Evolutionary conservation across 2,888 invertebrate species (phyloP).

Genomic region (Antitype chi): DNA sequence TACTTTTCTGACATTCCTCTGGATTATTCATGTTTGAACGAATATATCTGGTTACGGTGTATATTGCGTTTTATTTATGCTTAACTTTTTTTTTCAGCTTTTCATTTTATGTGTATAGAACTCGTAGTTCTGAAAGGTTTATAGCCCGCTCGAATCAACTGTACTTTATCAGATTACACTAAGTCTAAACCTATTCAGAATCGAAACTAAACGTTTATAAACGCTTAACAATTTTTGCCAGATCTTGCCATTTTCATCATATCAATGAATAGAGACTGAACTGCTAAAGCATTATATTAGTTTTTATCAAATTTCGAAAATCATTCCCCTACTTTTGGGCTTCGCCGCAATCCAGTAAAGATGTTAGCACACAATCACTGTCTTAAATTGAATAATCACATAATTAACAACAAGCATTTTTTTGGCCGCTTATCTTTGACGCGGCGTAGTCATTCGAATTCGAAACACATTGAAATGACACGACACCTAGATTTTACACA

Average conservation of each 20-base stretch:
- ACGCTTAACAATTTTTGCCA: not conserved
- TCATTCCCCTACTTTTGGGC: not conserved
- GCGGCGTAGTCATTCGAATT: not conserved
- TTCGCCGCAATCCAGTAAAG: not conserved
- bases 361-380: not conserved
- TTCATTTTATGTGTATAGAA: not conserved
- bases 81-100: not conserved
- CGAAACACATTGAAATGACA: not conserved
- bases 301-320: not conserved
- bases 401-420: not conserved
- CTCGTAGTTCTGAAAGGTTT: too few relatives aligned
- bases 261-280: not conserved
- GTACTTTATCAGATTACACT: not conserved
- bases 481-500: not conserved
- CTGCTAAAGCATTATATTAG: not conserved
- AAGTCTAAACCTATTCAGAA: not conserved
- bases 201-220: not conserved
- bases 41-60: constrained; percentile 81
- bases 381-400: constrained; percentile 13
- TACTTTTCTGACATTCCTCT: constrained; percentile 84
- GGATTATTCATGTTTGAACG: constrained; percentile 80
- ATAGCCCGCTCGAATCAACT: not conserved
- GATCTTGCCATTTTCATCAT: not conserved
- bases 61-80: constrained; percentile 61
- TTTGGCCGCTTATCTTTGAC: not conserved